A percentile compares a stretch with the other conserved stretches of the same genome.
Conservation (phyloP, 2,888 invertebrate species). For the Erannis defoliaria region DNA sequence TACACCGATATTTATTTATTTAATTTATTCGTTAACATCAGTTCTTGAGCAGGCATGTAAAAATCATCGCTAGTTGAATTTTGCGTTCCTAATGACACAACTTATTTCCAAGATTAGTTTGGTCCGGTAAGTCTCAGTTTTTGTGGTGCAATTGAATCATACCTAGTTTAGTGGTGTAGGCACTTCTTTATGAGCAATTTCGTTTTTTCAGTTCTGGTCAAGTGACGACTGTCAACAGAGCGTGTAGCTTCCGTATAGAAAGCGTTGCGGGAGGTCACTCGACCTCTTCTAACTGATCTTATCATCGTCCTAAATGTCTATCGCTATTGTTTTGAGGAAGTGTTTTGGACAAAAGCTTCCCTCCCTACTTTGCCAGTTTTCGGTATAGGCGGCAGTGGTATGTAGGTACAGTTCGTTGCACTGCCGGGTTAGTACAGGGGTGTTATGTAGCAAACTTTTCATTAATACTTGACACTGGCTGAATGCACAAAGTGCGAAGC, state of each 20-base stretch:
- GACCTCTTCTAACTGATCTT: slow-evolving; percentile 11
- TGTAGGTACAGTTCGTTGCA: too few relatives aligned
- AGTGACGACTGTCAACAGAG: slow-evolving; percentile 55
- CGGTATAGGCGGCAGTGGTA: too few relatives aligned
- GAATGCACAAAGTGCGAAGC: too few relatives aligned
- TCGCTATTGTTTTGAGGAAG: too few relatives aligned
- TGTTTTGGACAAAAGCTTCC: too few relatives aligned
- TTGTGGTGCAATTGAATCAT: slow-evolving; percentile 15
- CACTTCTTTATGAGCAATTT: slow-evolving; percentile 52
- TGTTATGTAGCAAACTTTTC: too few relatives aligned
- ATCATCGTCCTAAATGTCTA: slow-evolving; percentile 28
- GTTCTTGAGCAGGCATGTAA: background rate
- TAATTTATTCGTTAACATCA: too few relatives aligned
- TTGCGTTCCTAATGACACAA: background rate
- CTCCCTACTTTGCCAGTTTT: too few relatives aligned
- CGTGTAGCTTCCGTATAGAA: slow-evolving; percentile 59
- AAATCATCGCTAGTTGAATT: background rate
- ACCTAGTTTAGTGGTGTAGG: slow-evolving; percentile 34
- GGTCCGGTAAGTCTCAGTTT: slow-evolving; percentile 29
- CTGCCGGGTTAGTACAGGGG: too few relatives aligned
- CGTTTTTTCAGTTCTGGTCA: slow-evolving; percentile 56
- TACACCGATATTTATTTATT: too few relatives aligned
- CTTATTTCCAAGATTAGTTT: background rate
- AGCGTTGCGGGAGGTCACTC: slow-evolving; percentile 51
- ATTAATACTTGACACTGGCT: too few relatives aligned